phyloP scores from a whole-genome alignment of 2,888 invertebrate genomes.

The Spatulosminthurus flaviceps region DNA sequence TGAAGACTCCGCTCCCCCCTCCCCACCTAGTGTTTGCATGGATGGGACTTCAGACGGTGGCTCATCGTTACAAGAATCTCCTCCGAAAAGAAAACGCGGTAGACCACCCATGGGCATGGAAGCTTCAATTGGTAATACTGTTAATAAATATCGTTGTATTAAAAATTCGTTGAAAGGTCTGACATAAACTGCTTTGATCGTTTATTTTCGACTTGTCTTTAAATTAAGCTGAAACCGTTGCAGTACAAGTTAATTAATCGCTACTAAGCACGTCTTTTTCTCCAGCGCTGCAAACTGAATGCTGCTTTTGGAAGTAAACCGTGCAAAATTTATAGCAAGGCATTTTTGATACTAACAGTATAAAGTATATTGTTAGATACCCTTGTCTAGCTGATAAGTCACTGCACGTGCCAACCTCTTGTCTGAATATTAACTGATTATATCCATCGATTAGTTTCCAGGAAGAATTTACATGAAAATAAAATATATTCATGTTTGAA shows the following conservation, averaged over 20 bases:
- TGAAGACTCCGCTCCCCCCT: slow-evolving; percentile 62
- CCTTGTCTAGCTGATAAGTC: background rate
- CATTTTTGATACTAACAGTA: background rate
- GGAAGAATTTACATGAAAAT: too few species aligned
- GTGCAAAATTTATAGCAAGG: slow-evolving; percentile 26
- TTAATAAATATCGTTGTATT: background rate
- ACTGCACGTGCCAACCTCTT: too few species aligned
- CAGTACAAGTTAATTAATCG: too few species aligned
- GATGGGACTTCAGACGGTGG: slow-evolving; percentile 63
- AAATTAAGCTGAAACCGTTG: too few species aligned
- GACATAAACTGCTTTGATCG: background rate
- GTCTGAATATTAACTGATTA: too few species aligned
- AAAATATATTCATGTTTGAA: too few species aligned
- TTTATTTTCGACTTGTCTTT: background rate
- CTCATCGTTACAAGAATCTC: slow-evolving; percentile 65
- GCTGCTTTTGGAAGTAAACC: slow-evolving; percentile 31
- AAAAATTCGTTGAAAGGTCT: background rate
- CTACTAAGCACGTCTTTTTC: slow-evolving; percentile 27
- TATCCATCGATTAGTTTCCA: too few species aligned
- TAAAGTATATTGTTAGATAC: background rate
- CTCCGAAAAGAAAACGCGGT: slow-evolving; percentile 74
- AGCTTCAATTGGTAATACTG: slow-evolving; percentile 51
- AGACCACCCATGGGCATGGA: slow-evolving; percentile 71
- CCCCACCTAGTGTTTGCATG: slow-evolving; percentile 59
- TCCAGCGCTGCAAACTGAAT: slow-evolving; percentile 14